Percentiles rank a stretch among this genome's conserved stretches.
phyloP scores from a whole-genome alignment of 2,888 invertebrate species.

The Harpalus rubripes region DNA sequence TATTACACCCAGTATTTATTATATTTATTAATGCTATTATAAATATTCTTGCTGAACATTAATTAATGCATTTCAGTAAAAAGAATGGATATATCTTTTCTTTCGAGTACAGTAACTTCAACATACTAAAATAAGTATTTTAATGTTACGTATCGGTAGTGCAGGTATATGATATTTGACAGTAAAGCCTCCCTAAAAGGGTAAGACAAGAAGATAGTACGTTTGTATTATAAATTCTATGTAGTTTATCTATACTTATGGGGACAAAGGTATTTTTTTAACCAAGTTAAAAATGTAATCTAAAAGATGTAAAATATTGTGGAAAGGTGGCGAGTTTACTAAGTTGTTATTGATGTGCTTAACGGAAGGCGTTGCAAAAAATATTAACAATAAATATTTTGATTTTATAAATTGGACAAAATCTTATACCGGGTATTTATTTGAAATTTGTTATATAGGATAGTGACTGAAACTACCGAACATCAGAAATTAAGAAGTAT shows the following conservation, averaged over 20 bases:
- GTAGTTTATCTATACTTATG: slow-evolving; percentile 16
- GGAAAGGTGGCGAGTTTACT: not conserved
- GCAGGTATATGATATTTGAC: slow-evolving; percentile 16
- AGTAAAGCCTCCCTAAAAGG: not conserved
- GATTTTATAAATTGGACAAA: too few species aligned
- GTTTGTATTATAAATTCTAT: slow-evolving; percentile 9
- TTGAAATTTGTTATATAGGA: too few species aligned
- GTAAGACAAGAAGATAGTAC: not conserved
- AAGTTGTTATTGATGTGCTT: slow-evolving; percentile 38
- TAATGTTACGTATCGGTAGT: slow-evolving; percentile 24
- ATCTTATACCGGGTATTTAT: too few species aligned
- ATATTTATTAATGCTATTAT: too few species aligned
- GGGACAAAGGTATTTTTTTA: slow-evolving; percentile 43
- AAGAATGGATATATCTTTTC: too few species aligned
- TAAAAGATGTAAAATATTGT: slow-evolving; percentile 31
- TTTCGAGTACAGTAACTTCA: not conserved
- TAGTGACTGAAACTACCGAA: too few species aligned
- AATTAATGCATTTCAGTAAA: too few species aligned
- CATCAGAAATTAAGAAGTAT: too few species aligned
- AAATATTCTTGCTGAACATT: too few species aligned
- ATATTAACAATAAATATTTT: too few species aligned
- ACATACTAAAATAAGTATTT: not conserved
- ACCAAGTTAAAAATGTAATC: slow-evolving; percentile 36
- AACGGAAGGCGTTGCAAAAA: too few species aligned
- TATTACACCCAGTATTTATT: too few species aligned